phyloP scores from a whole-genome alignment of 2,888 invertebrate species.

The Ischnus inquisitorius region DNA sequence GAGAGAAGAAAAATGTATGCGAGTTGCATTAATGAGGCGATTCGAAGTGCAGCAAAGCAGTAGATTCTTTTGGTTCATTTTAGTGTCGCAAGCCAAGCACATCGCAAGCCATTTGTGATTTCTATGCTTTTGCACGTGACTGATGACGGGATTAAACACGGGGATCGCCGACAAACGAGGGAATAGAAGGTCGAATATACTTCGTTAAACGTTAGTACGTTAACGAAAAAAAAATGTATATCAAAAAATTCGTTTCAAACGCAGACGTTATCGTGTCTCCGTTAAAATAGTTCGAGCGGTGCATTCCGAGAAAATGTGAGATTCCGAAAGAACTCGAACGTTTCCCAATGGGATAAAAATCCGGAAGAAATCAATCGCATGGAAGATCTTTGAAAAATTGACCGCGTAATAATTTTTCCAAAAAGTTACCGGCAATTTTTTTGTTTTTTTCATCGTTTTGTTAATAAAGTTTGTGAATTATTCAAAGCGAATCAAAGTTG shows the following conservation, averaged over 20 bases:
- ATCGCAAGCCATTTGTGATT: slow-evolving; percentile 64
- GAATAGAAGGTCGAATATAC: background rate
- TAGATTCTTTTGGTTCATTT: slow-evolving; percentile 14
- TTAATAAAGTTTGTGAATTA: too few species aligned
- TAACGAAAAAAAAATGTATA: background rate
- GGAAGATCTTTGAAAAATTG: too few species aligned
- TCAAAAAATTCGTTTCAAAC: background rate
- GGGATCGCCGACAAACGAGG: background rate
- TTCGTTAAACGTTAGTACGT: background rate
- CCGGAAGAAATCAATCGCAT: too few species aligned
- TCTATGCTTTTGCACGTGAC: slow-evolving; percentile 40
- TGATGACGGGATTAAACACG: background rate
- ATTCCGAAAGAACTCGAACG: too few species aligned
- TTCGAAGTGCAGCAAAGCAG: slow-evolving; percentile 54
- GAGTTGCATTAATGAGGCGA: slow-evolving; percentile 53
- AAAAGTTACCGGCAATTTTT: too few species aligned
- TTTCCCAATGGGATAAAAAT: too few species aligned
- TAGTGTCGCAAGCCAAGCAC: slow-evolving; percentile 67
- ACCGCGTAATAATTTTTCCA: too few species aligned
- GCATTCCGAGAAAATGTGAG: too few species aligned
- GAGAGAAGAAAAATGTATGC: slow-evolving; percentile 6
- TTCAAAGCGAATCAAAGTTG: too few species aligned
- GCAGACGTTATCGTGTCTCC: background rate
- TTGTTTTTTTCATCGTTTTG: too few species aligned
- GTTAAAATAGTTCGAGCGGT: too few species aligned